phyloP scores from a whole-genome alignment of 2,113 vertebrate genomes.

The Andinoacara biseriatus region DNA sequence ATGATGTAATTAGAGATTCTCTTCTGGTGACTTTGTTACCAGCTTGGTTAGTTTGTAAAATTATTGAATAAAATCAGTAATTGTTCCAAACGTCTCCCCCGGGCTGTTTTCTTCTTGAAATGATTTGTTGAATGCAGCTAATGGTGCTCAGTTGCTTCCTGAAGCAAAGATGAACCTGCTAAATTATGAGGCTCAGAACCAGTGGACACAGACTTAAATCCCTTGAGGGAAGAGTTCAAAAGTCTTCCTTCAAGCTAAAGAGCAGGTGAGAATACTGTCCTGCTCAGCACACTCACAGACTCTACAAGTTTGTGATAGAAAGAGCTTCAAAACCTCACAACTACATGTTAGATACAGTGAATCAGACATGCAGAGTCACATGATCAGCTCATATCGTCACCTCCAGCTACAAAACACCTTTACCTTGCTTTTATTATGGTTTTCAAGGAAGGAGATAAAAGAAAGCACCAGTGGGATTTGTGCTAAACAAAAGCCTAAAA shows the following conservation, averaged over 20 bases:
- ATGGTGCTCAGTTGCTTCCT: not conserved
- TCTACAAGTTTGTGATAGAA: not conserved
- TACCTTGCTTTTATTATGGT: not conserved
- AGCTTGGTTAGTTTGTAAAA: too few relatives aligned
- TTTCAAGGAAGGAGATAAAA: conserved; percentile 27
- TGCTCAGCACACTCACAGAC: not conserved
- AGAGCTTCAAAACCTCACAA: conserved; percentile 6
- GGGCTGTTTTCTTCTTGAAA: too few relatives aligned
- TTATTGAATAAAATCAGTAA: too few relatives aligned
- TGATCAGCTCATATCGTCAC: conserved; percentile 8
- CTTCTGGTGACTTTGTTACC: not conserved
- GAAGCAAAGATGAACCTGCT: too few relatives aligned
- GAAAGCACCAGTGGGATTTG: conserved; percentile 29
- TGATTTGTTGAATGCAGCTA: not conserved
- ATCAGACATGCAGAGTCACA: not conserved
- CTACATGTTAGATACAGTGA: not conserved
- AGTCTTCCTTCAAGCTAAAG: not conserved
- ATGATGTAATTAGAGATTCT: not conserved
- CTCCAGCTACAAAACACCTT: not conserved
- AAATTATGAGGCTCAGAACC: not conserved
- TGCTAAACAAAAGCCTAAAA: conserved; percentile 23
- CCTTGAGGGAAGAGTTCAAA: not conserved
- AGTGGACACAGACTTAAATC: not conserved
- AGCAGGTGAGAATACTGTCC: not conserved
- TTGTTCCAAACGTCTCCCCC: too few relatives aligned